Evolutionary conservation across 2,888 invertebrate genomes (phyloP), one percentile per base, ranked within the genome.

Genomic region (Eupithecia insigniata): DNA sequence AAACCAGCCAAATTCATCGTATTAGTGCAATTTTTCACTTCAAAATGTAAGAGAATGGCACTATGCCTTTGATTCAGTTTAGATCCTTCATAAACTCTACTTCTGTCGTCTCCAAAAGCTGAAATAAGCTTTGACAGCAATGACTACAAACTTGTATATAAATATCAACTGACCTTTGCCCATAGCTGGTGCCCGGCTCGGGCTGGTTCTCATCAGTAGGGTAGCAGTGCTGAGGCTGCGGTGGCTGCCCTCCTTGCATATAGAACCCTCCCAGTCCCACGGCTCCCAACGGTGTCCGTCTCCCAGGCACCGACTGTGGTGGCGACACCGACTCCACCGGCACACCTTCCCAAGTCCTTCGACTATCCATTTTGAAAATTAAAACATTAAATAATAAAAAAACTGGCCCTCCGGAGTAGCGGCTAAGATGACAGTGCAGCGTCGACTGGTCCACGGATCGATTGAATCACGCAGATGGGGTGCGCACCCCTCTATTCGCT

Each of bases 241-340:
- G 91, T 78, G 94, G 92, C 87, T 95, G 94, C 68, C 95, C 95
- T 75, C 95, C 95, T 86, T 97, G 97, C 89, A 97, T 97, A 91
- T 97, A 98, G 90, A 97, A 98, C n/a, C 97, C 97, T 32, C 98
- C 97, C 36, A 98, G 94, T 22, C 97, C 97, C 32, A 98, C 97
- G 8, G 97, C 96, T 16, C 98, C 97, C 70, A 98, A 90, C 34
- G 98, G 98, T 46, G 98, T 98, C 82, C 98, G 92, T 79, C 97
- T 91, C 1, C 96, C 96, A 46, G 96, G 96, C 75, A 96, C 96
- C 82, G 95, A 95, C 83, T 95, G 96, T 74, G 96, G 93, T 71
- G 94, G 94, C 74, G 94, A 94, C 79, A 92, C 93, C 36, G 93
- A 91, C 83, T 94, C 93, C 82, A 93, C 78, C 76, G 93, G 92